Conservation (phyloP, 2,888 invertebrate species). For the Bimastos eiseni region DNA sequence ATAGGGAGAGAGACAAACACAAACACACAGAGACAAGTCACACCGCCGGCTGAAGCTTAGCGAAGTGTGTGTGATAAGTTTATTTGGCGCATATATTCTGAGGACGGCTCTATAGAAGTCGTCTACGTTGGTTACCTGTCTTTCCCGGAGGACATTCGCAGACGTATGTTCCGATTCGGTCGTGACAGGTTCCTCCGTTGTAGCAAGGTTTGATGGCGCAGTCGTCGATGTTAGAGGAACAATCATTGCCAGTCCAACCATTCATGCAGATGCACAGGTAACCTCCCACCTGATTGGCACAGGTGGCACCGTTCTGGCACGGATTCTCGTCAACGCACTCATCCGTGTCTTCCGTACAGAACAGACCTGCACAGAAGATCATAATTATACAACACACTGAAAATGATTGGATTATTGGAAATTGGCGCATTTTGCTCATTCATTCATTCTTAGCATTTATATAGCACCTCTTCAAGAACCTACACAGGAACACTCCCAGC, state of each 20-base stretch:
- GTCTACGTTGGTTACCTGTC: slow-evolving; percentile 70
- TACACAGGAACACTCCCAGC: no score
- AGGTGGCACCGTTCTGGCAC: slow-evolving; percentile 94
- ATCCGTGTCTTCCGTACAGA: slow-evolving; percentile 90
- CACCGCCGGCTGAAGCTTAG: not conserved
- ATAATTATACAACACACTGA: no score
- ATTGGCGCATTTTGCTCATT: no score
- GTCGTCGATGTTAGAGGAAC: slow-evolving; percentile 87
- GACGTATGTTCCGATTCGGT: slow-evolving; percentile 68
- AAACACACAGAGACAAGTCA: not conserved
- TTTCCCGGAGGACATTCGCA: slow-evolving; percentile 84
- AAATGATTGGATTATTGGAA: no score
- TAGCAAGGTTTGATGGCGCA: slow-evolving; percentile 70
- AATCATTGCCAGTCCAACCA: slow-evolving; percentile 85
- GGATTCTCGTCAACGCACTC: slow-evolving; percentile 74
- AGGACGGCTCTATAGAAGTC: not conserved
- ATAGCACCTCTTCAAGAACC: no score
- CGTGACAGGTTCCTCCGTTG: slow-evolving; percentile 94
- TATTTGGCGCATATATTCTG: no score
- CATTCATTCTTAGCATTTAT: no score
- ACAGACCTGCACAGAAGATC: slow-evolving; percentile 68
- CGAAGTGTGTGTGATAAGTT: no score
- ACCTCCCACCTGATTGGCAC: slow-evolving; percentile 86
- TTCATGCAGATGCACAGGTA: slow-evolving; percentile 95
- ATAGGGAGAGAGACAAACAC: no score